Percentiles rank a stretch among this genome's conserved stretches.
Conservation (phyloP, 2,888 invertebrate species). For the Drosophila algonquin region DNA sequence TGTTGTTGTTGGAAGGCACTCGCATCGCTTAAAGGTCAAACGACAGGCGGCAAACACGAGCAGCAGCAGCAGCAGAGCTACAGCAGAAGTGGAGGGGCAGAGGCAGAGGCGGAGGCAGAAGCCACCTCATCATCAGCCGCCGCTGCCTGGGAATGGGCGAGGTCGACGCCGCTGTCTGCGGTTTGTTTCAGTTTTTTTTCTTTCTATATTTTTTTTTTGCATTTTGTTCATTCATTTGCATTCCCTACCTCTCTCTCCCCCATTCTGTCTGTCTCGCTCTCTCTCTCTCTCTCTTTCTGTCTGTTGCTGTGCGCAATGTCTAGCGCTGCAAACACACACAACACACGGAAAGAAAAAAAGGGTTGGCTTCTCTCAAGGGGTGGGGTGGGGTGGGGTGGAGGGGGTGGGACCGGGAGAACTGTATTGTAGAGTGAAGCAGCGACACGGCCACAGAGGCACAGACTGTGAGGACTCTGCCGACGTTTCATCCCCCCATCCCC, state of each 20-base stretch:
- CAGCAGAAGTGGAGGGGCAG: neutral
- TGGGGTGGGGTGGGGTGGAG: neutral
- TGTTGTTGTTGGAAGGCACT: constrained; percentile 62
- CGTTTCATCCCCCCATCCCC: constrained; percentile 10
- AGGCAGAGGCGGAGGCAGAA: constrained; percentile 12
- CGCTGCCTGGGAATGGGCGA: constrained; percentile 55
- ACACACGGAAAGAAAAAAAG: constrained; percentile 19
- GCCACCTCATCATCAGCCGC: constrained; percentile 37
- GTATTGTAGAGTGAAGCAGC: neutral
- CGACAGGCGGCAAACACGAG: constrained; percentile 44
- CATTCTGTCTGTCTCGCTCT: constrained; percentile 4
- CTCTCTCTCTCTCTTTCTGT: constrained; percentile 11
- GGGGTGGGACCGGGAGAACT: constrained; percentile 33
- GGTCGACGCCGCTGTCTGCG: constrained; percentile 53
- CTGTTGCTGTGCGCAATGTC: constrained; percentile 43
- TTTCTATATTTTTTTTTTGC: constrained; percentile 42
- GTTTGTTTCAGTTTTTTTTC: constrained; percentile 41
- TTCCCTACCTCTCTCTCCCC: constrained; percentile 24
- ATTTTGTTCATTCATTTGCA: constrained; percentile 74
- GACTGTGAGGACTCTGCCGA: constrained; percentile 16
- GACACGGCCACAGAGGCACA: neutral
- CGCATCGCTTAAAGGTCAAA: constrained; percentile 67
- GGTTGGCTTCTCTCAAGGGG: constrained; percentile 40
- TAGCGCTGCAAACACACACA: constrained; percentile 21
- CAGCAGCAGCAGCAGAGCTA: neutral